Base-by-base conservation (phyloP, 2,888 invertebrate genomes). In the Branchipolynoe longqiensis region DNA sequence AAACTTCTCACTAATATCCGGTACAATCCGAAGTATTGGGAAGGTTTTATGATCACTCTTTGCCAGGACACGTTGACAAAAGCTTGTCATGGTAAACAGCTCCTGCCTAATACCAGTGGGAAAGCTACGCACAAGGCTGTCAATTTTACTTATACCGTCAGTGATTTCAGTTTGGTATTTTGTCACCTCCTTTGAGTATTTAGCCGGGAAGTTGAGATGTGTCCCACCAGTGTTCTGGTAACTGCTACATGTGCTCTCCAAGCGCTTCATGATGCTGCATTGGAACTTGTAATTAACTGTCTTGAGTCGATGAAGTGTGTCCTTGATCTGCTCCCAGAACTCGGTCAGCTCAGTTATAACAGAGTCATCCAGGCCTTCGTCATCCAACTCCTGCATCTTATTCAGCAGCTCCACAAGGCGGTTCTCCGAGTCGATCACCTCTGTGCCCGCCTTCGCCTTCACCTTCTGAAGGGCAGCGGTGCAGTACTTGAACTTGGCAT, bases 31-130 rank as follows among this genome's bases (percentile, higher is more conserved):
- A 58, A 93, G 89, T 40, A 93, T 86, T 6, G 93, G 92, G 86
- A 92, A 93, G 4, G 91, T 91, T 87, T 92, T 92, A 48, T 90
- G 88, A 87, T 93, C 92, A 89, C 92, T 92, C 0, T 88, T 87
- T 25, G 91, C 89, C 48, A 92, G 87, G 48, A 93, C 87, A 38
- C 90, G 88, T 62, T 92, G 90, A 4, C 91, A 89, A 83, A 92
- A 92, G 40, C 87, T 85, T 0, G 91, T 89, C 82, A 90, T 90
- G 6, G 90, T 88, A 83, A 91, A 91, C 73, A 92, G 89, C 48
- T 92, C 91, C 83, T 91, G 91, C 82, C 90, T 90, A 12, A 92
- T 86, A 2, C 90, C 90, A 64, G 88, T 54, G 0, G 89, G 86
- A 85, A 88, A 92, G 87, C 91, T 92, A 78, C 91, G 91, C 64